Percentiles rank a stretch among this genome's conserved stretches.
Conservation (phyloP, 2,113 vertebrate genomes). For the Grallaria varia region DNA sequence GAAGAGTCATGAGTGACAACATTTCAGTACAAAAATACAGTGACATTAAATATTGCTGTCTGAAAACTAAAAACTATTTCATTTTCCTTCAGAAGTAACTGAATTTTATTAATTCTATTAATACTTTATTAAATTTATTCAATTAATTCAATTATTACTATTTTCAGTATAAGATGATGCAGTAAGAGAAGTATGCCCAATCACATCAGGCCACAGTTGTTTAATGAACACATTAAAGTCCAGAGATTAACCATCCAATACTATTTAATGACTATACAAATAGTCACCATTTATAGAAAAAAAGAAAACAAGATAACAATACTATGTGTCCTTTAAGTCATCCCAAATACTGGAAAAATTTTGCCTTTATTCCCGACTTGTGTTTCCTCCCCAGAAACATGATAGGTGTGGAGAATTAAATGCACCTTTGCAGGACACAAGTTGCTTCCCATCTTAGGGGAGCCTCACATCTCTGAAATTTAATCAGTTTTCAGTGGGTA, state of each 20-base stretch:
- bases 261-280: not conserved
- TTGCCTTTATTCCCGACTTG: not conserved
- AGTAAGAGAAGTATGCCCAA: not conserved
- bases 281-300: not conserved
- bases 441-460: not conserved
- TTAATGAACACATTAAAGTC: not conserved
- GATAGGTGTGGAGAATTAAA: not conserved
- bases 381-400: not conserved
- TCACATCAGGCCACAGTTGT: not conserved
- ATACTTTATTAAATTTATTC: no score
- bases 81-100: not conserved
- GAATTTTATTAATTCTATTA: not conserved
- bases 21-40: conserved; percentile 17
- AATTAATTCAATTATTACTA: no score
- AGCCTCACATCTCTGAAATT: not conserved
- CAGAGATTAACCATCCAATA: not conserved
- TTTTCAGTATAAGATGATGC: not conserved
- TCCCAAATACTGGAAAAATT: not conserved
- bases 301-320: not conserved
- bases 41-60: not conserved
- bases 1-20: conserved; percentile 37
- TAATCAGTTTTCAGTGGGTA: not conserved
- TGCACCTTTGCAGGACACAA: not conserved
- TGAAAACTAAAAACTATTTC: not conserved
- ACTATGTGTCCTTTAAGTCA: not conserved